Evolutionary conservation across 92 coral and sea anemone species (phyloP), one percentile per base, ranked within the genome.

Genomic region (Umimayanthus kanabou): DNA sequence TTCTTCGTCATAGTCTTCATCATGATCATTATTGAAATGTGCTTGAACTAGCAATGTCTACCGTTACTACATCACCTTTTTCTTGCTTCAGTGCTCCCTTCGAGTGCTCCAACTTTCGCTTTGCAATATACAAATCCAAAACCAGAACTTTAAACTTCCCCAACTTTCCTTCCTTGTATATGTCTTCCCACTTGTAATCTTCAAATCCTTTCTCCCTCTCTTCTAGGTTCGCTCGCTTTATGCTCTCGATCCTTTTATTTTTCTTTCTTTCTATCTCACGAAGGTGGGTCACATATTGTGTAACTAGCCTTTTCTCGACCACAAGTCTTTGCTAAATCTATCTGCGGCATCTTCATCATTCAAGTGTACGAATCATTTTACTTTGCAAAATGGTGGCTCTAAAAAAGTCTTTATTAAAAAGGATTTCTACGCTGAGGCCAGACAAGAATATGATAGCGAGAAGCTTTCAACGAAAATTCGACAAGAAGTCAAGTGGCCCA

Each of bases 151-250:
- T 87, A 74, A 87, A 67, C 29, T 74, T 74, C 71, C 74, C 74
- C 69, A 86, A 58, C 33, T 74, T 74, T 25, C 84, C 84, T 76
- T 86, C 82, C 82, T 83, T 86, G 73, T 86, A 86, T 6, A 86
- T 29, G 73, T 25, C 85, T 87, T 87, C 66, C 85, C 84, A 87
- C 85, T 87, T 79, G 89, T 77, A 87, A 87, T 87, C 89, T 30
- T 87, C 85, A 42, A 58, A 77, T 53, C 77, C 76, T 18, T 78
- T 77, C 65, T 77, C 64, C 65, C 37, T 77, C 65, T 77, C 65
- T 77, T 77, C 64, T 65, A 77, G 65, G 81, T 77, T 77, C 29
- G 66, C 81, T 49, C 65, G 39, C 66, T 77, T 77, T 77, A 66
- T 77, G 81, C 81, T 43, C 65, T 87, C 85, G 45, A 18, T 11